These are phyloP conservation scores for Xiphophorus couchianus DNA, from an alignment of 2,113 vertebrate species.

Conservation along the genomic window DNA sequence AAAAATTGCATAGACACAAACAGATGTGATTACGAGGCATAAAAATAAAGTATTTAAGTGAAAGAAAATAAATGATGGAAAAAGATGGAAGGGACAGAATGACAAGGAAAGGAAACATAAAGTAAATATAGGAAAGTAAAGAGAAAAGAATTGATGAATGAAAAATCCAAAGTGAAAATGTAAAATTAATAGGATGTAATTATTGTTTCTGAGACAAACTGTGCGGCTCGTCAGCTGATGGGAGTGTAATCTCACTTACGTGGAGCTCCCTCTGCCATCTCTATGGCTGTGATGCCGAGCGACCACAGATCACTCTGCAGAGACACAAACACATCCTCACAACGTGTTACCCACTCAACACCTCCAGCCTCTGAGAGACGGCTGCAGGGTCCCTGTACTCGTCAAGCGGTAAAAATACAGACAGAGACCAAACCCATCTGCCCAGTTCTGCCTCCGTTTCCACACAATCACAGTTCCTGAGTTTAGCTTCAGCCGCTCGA, in stretches of 20 bases:
- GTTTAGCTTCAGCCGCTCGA: neutral
- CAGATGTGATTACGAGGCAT: too few species aligned
- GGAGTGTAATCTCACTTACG: conserved; percentile 84
- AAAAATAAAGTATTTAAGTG: too few species aligned
- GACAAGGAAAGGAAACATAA: neutral
- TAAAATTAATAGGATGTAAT: neutral
- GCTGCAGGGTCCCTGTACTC: conserved; percentile 36
- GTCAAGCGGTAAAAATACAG: conserved; percentile 48
- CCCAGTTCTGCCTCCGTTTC: neutral
- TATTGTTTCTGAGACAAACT: conserved; percentile 14
- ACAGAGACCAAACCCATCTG: conserved; percentile 29
- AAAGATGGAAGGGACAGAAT: neutral
- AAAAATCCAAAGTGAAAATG: neutral
- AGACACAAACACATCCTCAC: conserved; percentile 49
- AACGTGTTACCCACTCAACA: conserved; percentile 32
- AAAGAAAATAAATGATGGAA: too few species aligned
- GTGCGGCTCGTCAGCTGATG: conserved; percentile 14
- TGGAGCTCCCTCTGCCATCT: conserved; percentile 98
- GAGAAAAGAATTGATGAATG: neutral
- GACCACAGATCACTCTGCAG: conserved; percentile 98
- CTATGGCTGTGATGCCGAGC: conserved; percentile 95
- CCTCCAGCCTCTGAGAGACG: neutral
- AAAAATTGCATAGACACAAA: too few species aligned
- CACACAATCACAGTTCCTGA: neutral
- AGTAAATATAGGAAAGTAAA: neutral